These are phyloP conservation scores for Epirrhoe tristata DNA, from an alignment of 2,888 invertebrate species.

Conservation along the genomic window DNA sequence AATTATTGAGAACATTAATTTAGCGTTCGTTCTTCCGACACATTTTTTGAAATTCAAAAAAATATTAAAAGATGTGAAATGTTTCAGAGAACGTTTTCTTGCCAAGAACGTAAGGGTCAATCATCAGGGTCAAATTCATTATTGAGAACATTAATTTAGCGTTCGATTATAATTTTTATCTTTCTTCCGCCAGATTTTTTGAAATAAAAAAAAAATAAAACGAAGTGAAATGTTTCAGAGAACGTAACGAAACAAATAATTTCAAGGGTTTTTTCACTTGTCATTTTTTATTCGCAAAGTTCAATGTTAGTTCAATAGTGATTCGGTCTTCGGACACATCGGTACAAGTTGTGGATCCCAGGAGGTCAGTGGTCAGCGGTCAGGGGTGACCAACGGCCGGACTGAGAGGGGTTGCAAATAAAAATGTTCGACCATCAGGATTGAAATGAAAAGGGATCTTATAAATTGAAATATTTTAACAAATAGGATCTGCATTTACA, in stretches of 20 bases:
- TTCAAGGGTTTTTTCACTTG: slow-evolving; percentile 23
- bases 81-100: too few relatives aligned
- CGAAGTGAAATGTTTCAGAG: background rate
- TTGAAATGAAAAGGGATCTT: slow-evolving; percentile 16
- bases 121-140: too few relatives aligned
- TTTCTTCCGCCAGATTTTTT: too few relatives aligned
- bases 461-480: background rate
- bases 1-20: too few relatives aligned
- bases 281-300: slow-evolving; percentile 54
- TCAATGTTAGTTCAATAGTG: slow-evolving; percentile 63
- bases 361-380: slow-evolving; percentile 74
- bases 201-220: too few relatives aligned
- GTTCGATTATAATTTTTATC: too few relatives aligned
- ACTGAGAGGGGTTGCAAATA: slow-evolving; percentile 73
- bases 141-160: too few relatives aligned
- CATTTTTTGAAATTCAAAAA: too few relatives aligned
- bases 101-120: too few relatives aligned
- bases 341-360: slow-evolving; percentile 69
- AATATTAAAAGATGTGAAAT: too few relatives aligned
- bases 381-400: slow-evolving; percentile 80
- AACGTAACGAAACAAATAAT: background rate
- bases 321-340: slow-evolving; percentile 11
- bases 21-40: too few relatives aligned
- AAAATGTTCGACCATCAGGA: slow-evolving; percentile 58
- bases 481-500: background rate